These are phyloP conservation scores for Odontamblyopus lacepedii DNA, from an alignment of 2,797 vertebrate species.

Conservation along the genomic window DNA sequence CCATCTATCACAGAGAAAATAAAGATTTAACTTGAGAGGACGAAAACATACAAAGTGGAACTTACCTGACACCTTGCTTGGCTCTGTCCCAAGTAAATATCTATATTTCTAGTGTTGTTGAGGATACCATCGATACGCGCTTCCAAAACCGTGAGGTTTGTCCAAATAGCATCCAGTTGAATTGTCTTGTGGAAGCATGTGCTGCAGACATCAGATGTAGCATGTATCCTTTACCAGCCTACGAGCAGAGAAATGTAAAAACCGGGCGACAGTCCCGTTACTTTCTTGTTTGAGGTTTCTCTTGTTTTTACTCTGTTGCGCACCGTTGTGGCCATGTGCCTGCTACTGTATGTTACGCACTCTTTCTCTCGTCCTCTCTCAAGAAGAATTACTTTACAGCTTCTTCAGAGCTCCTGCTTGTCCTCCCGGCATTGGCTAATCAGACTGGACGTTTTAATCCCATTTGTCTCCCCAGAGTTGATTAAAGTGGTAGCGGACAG, in stretches of 20 bases:
- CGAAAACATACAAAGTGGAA: constrained; percentile 14
- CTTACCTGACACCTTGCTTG: constrained; percentile 79
- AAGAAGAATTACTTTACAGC: constrained; percentile 39
- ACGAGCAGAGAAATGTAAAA: constrained; percentile 26
- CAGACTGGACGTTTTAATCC: constrained; percentile 80
- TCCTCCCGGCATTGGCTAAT: constrained; percentile 58
- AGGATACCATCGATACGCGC: constrained; percentile 59
- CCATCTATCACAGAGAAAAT: background rate
- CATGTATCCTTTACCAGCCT: constrained; percentile 56
- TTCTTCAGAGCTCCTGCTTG: constrained; percentile 35
- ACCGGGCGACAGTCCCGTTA: constrained; percentile 20
- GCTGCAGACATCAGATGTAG: constrained; percentile 42
- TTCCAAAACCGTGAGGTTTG: constrained; percentile 18
- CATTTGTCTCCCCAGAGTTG: constrained; percentile 56
- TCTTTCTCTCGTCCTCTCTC: constrained; percentile 19
- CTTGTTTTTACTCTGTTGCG: constrained; percentile 28
- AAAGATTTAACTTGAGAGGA: constrained; percentile 2
- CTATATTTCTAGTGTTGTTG: constrained; percentile 28
- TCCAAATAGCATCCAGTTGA: background rate
- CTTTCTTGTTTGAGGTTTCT: constrained; percentile 23
- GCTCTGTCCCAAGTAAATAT: constrained; percentile 63
- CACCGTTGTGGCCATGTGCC: constrained; percentile 54
- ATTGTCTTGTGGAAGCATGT: constrained; percentile 17
- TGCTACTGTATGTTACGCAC: constrained; percentile 27
- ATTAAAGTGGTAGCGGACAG: constrained; percentile 58